Percentiles rank a stretch among this genome's conserved stretches.
phyloP scores from a whole-genome alignment of 2,797 vertebrate species.

The Diglossa cyanea region DNA sequence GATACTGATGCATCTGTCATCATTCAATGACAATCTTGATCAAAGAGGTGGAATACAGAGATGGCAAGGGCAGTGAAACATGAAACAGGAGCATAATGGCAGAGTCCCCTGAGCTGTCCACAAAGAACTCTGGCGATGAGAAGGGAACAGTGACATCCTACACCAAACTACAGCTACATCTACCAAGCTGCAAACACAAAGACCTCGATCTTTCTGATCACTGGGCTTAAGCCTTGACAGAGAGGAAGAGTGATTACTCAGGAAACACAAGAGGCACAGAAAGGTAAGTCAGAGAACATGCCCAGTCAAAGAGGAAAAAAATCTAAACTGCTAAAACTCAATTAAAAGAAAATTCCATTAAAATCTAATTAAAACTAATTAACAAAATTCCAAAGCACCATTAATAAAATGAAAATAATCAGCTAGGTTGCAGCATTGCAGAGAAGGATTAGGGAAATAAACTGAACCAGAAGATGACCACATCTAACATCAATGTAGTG shows the following conservation, averaged over 20 bases:
- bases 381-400: not conserved
- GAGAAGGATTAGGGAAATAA: not conserved
- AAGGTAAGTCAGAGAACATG: not conserved
- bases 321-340: not conserved
- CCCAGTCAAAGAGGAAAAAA: not conserved
- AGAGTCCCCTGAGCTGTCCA: not conserved
- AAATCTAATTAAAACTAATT: not conserved
- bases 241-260: not conserved
- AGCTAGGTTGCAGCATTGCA: not conserved
- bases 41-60: not conserved
- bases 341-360: not conserved
- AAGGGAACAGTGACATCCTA: not conserved
- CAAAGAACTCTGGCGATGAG: not conserved
- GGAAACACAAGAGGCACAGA: not conserved
- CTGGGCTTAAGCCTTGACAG: not conserved
- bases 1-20: not conserved
- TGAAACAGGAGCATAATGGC: fast-evolving
- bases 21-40: not conserved
- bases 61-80: fast-evolving
- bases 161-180: not conserved
- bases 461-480: not conserved
- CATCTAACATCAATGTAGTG: not conserved
- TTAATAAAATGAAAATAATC: not conserved
- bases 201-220: not conserved
- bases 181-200: not conserved